Evolutionary conservation across 2,888 invertebrate species (phyloP).

Genomic region (Oasisia sp.): DNA sequence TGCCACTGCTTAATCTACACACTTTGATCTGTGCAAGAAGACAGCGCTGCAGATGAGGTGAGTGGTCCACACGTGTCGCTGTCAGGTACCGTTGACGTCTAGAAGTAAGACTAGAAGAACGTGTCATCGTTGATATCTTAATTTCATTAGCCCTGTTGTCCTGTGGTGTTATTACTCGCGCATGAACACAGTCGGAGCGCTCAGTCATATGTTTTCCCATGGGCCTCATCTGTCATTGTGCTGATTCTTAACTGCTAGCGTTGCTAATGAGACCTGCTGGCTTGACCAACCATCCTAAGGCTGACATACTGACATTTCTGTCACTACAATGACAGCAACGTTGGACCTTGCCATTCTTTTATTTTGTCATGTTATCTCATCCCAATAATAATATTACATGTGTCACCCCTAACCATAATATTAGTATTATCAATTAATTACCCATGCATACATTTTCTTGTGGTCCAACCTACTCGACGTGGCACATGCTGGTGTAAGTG

Average conservation of each 20-base stretch:
- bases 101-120: not conserved
- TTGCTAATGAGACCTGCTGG: not conserved
- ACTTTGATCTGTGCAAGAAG: not conserved
- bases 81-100: not conserved
- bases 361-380: too few species aligned
- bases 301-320: not conserved
- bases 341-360: not conserved
- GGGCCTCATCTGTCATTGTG: not conserved
- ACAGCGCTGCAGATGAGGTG: not conserved
- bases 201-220: not conserved
- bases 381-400: too few species aligned
- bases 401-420: too few species aligned
- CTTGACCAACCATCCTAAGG: not conserved
- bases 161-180: not conserved
- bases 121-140: not conserved
- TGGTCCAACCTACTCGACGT: not conserved
- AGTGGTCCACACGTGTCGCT: not conserved
- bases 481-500: not conserved
- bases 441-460: not conserved
- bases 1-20: not conserved
- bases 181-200: not conserved
- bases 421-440: not conserved
- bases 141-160: not conserved
- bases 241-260: not conserved
- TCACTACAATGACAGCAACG: not conserved